These are phyloP conservation scores for Amazona vittata DNA, from an alignment of 2,113 vertebrate species.

Conservation along the genomic window DNA sequence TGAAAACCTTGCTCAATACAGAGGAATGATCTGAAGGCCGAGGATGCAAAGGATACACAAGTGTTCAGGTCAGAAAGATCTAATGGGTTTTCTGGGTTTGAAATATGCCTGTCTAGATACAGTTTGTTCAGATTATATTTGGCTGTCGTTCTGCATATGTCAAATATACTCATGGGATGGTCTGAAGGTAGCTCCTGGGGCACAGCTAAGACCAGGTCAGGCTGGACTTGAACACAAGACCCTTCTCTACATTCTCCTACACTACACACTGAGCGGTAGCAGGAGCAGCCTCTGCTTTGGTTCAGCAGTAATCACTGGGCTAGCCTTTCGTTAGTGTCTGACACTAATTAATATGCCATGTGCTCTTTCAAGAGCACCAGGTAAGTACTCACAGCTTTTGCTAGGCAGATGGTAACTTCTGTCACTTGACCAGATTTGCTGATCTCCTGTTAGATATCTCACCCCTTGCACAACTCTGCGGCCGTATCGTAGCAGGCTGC, in stretches of 20 bases:
- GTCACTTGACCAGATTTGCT: slow-evolving; percentile 11
- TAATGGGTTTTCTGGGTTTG: not conserved
- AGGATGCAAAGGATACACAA: not conserved
- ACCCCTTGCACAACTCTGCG: not conserved
- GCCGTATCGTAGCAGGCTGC: not conserved
- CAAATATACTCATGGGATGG: not conserved
- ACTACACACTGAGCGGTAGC: fast-evolving
- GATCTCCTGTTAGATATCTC: not conserved
- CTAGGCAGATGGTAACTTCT: slow-evolving; percentile 24
- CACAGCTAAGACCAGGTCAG: not conserved
- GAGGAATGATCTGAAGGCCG: not conserved
- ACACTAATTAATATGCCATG: not conserved
- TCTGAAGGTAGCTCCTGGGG: not conserved
- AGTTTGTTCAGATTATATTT: not conserved
- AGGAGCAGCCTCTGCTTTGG: not conserved
- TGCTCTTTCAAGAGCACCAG: not conserved
- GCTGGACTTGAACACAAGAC: not conserved
- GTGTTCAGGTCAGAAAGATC: not conserved
- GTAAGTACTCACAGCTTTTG: not conserved
- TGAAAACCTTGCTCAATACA: not conserved
- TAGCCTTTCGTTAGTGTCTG: not conserved
- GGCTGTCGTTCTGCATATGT: fast-evolving
- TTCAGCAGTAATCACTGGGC: not conserved
- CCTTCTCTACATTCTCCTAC: not conserved
- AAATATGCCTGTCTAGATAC: not conserved